Percentiles rank a stretch among this genome's conserved stretches.
These are phyloP conservation scores for Rhinopomastus cyanomelas DNA, from an alignment of 2,113 vertebrate species.

Conservation along the genomic window DNA sequence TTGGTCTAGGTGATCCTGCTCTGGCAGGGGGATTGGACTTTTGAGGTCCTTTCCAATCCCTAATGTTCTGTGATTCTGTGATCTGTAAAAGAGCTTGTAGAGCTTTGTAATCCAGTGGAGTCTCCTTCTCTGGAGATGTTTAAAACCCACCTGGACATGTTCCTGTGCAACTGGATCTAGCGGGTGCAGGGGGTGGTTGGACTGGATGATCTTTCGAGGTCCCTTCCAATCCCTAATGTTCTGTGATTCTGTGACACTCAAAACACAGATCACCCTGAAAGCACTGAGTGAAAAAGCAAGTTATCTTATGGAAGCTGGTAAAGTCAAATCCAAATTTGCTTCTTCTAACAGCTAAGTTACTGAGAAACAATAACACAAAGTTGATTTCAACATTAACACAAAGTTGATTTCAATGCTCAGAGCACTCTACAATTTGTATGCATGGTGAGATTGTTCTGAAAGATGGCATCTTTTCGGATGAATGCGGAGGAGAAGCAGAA, in stretches of 20 bases:
- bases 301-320: not conserved
- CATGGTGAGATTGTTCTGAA: not conserved
- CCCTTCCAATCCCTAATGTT: too few relatives aligned
- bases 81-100: too few relatives aligned
- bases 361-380: not conserved
- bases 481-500: not conserved
- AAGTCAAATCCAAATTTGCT: not conserved
- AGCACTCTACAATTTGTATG: not conserved
- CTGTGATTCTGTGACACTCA: too few relatives aligned
- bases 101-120: not conserved
- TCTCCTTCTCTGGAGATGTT: too few relatives aligned
- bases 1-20: too few relatives aligned
- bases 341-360: not conserved
- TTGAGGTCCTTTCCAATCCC: too few relatives aligned
- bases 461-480: not conserved
- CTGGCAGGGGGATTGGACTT: too few relatives aligned
- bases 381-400: not conserved
- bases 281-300: accelerated
- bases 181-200: too few relatives aligned
- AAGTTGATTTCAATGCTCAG: not conserved
- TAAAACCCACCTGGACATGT: too few relatives aligned
- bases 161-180: too few relatives aligned
- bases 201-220: too few relatives aligned
- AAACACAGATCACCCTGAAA: not conserved
- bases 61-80: too few relatives aligned